These are phyloP conservation scores for Eudyptes chrysolophus DNA, from an alignment of 2,113 vertebrate species.

Conservation along the genomic window DNA sequence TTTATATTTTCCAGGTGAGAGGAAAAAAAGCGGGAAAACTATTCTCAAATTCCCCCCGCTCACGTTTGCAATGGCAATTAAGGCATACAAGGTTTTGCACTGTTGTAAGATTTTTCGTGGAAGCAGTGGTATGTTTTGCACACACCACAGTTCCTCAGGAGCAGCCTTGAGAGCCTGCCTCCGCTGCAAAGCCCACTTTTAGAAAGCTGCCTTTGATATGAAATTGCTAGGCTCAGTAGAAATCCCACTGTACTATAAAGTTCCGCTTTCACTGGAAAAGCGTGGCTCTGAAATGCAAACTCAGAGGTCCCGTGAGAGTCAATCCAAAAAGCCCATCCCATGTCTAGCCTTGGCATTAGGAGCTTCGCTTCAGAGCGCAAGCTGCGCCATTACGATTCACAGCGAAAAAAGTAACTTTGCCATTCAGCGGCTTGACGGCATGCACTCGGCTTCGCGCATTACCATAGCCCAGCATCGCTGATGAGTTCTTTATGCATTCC, in stretches of 20 bases:
- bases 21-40: neutral
- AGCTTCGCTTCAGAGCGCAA: neutral
- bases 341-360: neutral
- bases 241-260: neutral
- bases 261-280: neutral
- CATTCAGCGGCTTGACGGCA: neutral
- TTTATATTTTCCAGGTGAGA: neutral
- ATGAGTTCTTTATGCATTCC: slow-evolving; percentile 11
- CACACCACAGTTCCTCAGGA: neutral
- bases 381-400: neutral
- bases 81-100: neutral
- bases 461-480: neutral
- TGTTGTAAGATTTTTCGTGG: neutral
- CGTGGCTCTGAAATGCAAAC: neutral
- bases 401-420: neutral
- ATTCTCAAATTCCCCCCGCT: neutral
- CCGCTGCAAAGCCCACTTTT: neutral
- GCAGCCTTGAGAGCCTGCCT: no score
- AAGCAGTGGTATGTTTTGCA: neutral
- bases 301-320: neutral
- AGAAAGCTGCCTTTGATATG: neutral
- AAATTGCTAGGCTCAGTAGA: neutral
- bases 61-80: neutral
- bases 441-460: neutral
- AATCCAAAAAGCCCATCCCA: neutral